Evolutionary conservation across 1,140 invertebrate species (phyloP), one percentile per base, ranked within the genome.

Genomic region (Oncopodura yosiiana): DNA sequence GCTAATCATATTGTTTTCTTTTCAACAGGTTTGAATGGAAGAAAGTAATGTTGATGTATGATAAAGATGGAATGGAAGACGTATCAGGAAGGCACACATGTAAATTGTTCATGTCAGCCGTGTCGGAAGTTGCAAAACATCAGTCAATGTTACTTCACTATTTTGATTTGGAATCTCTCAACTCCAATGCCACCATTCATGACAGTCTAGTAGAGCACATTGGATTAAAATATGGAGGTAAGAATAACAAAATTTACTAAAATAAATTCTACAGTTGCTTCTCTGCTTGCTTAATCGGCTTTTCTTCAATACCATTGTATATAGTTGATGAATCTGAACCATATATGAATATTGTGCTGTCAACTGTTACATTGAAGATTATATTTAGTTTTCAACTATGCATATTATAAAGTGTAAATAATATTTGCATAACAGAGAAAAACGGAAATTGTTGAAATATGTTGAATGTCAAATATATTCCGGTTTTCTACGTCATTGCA

Each of bases 41-140:
- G 38, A 82, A 80, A 67, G 73, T 84, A 0, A 76, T 81, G 39
- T 69, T 87, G 34, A 72, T 87, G 64, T 86, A 82, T 63, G 79
- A 86, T 58, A 78, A 78, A 1, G 74, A 80, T 32, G 81, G 80
- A 0, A 79, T 83, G 66, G 67, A 74, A 44, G 68, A 77, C 63
- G 68, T 84, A 3, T 81, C 74, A 19, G 81, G 82, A 0, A 75
- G 75, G 54, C 74, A 77, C 6, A 79, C 78, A 6, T 84, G 82
- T 66, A 78, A 78, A 32, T 70, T 83, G 36, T 79, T 83, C 74
- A 81, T 80, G 77, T 80, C 79, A 53, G 78, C 79, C 0, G 71
- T 83, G 62, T 78, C 80, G 0, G 75, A 81, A 53, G 76, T 73
- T 56, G 66, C 83, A 34, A 81, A 79, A 65, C 73, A 52, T 74